Evolutionary conservation across 1,140 invertebrate genomes (phyloP).

Genomic region (Philaenus spumarius): DNA sequence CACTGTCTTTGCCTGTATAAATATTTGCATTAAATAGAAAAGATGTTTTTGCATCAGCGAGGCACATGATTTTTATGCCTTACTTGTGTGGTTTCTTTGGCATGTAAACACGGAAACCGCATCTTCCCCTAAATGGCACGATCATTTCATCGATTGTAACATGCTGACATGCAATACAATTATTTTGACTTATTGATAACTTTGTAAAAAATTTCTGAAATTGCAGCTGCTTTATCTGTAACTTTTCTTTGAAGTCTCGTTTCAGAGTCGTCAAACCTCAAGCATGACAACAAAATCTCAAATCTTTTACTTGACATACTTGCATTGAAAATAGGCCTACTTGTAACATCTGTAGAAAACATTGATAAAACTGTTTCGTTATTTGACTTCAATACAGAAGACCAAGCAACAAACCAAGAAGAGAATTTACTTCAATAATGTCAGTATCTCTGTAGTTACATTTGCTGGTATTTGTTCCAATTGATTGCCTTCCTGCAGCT

Average conservation of each 20-base stretch:
- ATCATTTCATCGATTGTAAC: conserved; percentile 38
- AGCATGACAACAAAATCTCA: neutral
- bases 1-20: too few relatives aligned
- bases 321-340: neutral
- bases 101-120: conserved; percentile 31
- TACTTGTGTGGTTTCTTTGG: conserved; percentile 14
- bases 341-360: conserved; percentile 3
- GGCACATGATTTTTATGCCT: too few relatives aligned
- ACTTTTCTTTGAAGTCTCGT: neutral
- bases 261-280: conserved; percentile 9
- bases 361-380: conserved; percentile 1
- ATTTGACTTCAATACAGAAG: conserved; percentile 7
- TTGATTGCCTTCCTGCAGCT: too few relatives aligned
- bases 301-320: conserved; percentile 7
- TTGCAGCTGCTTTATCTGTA: neutral
- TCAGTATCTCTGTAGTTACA: conserved; percentile 8
- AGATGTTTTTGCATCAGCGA: too few relatives aligned
- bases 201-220: conserved; percentile 5
- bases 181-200: neutral
- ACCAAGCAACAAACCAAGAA: conserved; percentile 8
- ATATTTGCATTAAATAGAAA: conserved; percentile 16
- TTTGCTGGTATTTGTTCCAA: too few relatives aligned
- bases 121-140: conserved; percentile 36
- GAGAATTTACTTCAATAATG: conserved; percentile 8
- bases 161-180: neutral